A percentile compares a stretch with the other conserved stretches of the same genome.
These are phyloP conservation scores for Palythoa caribaeorum DNA, from an alignment of 92 coral and sea anemone species.

Conservation along the genomic window DNA sequence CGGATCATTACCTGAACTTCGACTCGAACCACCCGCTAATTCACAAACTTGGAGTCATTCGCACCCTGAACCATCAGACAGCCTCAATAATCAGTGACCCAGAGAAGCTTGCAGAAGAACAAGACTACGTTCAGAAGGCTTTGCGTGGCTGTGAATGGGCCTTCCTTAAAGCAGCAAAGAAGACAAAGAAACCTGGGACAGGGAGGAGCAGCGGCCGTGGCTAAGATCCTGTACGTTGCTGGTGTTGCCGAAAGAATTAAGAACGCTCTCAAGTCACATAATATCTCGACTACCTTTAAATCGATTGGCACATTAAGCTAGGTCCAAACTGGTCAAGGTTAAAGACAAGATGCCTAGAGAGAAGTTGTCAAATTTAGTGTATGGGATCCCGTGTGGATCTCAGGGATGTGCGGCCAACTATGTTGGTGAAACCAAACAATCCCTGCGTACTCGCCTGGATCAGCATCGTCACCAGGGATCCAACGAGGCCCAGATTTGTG, in stretches of 20 bases:
- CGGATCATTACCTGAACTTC: neutral
- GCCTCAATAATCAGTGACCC: neutral
- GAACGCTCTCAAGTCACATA: conserved; percentile 32
- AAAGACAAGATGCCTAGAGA: too few species aligned
- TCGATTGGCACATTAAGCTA: conserved; percentile 30
- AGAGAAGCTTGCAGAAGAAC: neutral
- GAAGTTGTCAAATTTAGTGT: too few species aligned
- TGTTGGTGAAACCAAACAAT: too few species aligned
- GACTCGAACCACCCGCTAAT: neutral
- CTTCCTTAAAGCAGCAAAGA: conserved; percentile 5
- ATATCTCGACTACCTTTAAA: conserved; percentile 31
- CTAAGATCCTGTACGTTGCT: conserved; percentile 34
- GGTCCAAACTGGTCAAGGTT: conserved; percentile 3
- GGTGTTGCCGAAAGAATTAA: conserved; percentile 43
- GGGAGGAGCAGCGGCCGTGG: neutral
- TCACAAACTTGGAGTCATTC: neutral
- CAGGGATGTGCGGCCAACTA: too few species aligned
- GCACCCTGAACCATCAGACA: neutral
- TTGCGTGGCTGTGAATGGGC: conserved; percentile 38
- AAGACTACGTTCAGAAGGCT: conserved; percentile 5
- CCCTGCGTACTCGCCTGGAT: too few species aligned
- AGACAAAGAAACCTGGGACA: neutral
- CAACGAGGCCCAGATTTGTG: too few species aligned
- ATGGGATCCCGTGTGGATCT: too few species aligned
- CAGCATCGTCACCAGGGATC: too few species aligned